A percentile compares a stretch with the other conserved stretches of the same genome.
phyloP scores from a whole-genome alignment of 2,797 vertebrate genomes.

The Sciurus carolinensis region DNA sequence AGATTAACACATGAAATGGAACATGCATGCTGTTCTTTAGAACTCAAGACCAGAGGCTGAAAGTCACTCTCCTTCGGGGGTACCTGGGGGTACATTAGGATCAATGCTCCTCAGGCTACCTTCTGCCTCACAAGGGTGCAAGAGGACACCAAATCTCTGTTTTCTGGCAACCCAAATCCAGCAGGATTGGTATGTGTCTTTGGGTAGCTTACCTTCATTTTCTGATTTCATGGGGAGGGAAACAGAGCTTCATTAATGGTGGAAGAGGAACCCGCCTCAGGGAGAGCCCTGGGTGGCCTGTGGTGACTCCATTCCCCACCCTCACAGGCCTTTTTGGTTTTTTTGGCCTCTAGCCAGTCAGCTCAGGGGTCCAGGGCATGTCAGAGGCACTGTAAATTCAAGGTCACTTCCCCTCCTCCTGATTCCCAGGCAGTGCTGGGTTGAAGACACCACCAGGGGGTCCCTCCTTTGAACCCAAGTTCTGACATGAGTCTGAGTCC shows the following conservation, averaged over 20 bases:
- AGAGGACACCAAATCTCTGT: background rate
- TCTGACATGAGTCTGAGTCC: background rate
- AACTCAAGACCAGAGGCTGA: background rate
- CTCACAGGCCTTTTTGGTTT: background rate
- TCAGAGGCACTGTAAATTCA: background rate
- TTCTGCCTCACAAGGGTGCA: background rate
- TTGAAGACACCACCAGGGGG: background rate
- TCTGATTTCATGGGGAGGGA: background rate
- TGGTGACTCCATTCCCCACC: rapidly evolving
- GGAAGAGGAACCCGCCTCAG: background rate
- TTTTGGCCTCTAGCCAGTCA: background rate
- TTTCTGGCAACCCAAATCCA: background rate
- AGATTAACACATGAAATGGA: background rate
- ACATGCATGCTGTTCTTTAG: background rate
- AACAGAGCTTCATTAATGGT: background rate
- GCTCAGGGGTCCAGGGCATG: background rate
- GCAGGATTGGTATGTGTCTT: background rate
- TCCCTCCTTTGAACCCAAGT: background rate
- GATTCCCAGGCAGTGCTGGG: background rate
- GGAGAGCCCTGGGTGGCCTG: background rate
- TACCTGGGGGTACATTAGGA: background rate
- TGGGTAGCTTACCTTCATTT: background rate
- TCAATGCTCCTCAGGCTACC: background rate
- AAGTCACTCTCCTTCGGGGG: background rate
- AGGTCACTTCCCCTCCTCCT: background rate